Percentiles rank a stretch among this genome's conserved stretches.
Evolutionary conservation across 92 coral and sea anemone species (phyloP).

Genomic region (Anthopleura xanthogrammica): DNA sequence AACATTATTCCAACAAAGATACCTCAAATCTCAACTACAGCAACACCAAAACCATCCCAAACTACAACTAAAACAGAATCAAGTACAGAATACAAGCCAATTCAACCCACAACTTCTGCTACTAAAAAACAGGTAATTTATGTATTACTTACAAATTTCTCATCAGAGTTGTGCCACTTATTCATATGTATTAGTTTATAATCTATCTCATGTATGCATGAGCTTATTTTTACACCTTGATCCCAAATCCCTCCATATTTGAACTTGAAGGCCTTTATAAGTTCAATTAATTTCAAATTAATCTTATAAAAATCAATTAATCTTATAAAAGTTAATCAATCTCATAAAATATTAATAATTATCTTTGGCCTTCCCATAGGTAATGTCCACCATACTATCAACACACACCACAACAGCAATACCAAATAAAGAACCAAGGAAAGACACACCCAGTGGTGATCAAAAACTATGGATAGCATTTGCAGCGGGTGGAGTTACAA

Average conservation of each 20-base stretch:
- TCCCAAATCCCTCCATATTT: no score
- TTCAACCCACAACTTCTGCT: neutral
- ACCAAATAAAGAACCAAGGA: neutral
- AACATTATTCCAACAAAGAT: neutral
- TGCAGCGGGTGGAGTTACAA: conserved; percentile 18
- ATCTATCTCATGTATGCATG: no score
- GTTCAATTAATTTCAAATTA: no score
- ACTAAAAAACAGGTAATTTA: neutral
- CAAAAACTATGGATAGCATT: conserved; percentile 9
- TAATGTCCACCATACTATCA: neutral
- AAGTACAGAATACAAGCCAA: neutral
- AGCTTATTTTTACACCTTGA: no score
- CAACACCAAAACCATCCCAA: neutral
- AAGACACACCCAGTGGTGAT: neutral
- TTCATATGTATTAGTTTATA: neutral
- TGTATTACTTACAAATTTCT: neutral
- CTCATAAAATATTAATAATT: no score
- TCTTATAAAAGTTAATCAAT: no score
- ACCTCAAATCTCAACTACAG: neutral
- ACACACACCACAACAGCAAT: neutral
- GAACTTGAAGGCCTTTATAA: no score
- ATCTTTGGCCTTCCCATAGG: neutral
- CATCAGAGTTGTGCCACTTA: neutral
- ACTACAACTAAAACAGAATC: neutral
- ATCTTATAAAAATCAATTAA: no score